phyloP scores from a whole-genome alignment of 2,113 vertebrate genomes.

The Brachypteracias leptosomus region DNA sequence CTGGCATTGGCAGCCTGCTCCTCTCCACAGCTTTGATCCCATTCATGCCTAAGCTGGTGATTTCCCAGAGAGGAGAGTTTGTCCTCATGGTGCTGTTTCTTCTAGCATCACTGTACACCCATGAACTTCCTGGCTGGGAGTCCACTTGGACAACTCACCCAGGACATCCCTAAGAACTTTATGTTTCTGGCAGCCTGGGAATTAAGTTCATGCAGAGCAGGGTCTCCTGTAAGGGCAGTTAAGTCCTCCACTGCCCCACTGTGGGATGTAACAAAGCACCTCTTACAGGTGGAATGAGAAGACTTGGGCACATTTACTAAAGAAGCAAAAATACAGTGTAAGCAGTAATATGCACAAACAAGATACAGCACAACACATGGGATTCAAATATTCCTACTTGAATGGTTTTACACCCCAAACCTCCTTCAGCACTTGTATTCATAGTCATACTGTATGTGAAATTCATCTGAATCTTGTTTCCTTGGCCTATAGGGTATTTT shows the following conservation, averaged over 20 bases:
- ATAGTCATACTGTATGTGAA: neutral
- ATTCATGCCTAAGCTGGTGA: neutral
- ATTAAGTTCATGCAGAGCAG: constrained; percentile 55
- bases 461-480: constrained; percentile 81
- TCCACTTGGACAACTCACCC: constrained; percentile 53
- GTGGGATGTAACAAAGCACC: neutral
- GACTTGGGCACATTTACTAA: neutral
- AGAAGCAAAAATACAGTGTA: neutral
- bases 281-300: neutral
- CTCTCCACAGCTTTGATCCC: constrained; percentile 7
- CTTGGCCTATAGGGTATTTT: constrained; percentile 78
- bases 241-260: neutral
- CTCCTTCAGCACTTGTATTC: constrained; percentile 13
- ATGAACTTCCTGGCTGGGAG: constrained; percentile 63
- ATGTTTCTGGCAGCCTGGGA: constrained; percentile 61
- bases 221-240: constrained; percentile 11
- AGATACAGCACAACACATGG: neutral
- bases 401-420: constrained; percentile 28
- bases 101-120: constrained; percentile 54
- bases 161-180: constrained; percentile 52
- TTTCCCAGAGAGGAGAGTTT: neutral
- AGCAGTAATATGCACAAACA: neutral
- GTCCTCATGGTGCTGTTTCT: constrained; percentile 30
- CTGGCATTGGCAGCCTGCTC: constrained; percentile 19
- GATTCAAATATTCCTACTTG: neutral